phyloP scores from a whole-genome alignment of 2,888 invertebrate species.

The Nymphalis c-album region DNA sequence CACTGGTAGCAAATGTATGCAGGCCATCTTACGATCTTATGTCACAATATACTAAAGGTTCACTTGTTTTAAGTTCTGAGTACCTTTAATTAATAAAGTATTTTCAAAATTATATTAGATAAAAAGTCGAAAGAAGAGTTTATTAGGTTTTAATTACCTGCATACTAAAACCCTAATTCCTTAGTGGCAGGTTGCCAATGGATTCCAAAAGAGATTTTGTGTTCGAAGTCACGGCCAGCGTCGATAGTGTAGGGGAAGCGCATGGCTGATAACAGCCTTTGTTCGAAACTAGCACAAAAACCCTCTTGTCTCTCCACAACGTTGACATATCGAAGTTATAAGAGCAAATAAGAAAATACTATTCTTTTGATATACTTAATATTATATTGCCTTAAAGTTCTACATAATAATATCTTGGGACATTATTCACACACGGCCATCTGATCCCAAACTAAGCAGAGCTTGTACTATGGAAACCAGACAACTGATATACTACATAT shows the following conservation, averaged over 20 bases:
- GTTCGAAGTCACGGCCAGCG: slow-evolving; percentile 22
- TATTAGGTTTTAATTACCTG: slow-evolving; percentile 18
- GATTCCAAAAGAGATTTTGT: slow-evolving; percentile 27
- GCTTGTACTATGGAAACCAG: too few relatives aligned
- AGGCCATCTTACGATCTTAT: too few relatives aligned
- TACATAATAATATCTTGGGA: too few relatives aligned
- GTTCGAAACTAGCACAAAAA: slow-evolving; percentile 40
- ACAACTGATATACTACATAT: too few relatives aligned
- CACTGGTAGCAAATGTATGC: too few relatives aligned
- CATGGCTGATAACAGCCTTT: slow-evolving; percentile 31
- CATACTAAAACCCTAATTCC: slow-evolving; percentile 20
- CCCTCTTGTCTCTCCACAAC: slow-evolving; percentile 31
- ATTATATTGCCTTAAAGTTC: too few relatives aligned
- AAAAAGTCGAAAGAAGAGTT: not conserved
- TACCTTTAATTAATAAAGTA: too few relatives aligned
- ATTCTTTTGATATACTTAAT: slow-evolving; percentile 2
- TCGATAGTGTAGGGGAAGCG: slow-evolving; percentile 21
- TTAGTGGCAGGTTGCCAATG: slow-evolving; percentile 33
- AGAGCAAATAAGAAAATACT: slow-evolving; percentile 21
- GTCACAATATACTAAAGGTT: too few relatives aligned
- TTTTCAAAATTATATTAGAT: too few relatives aligned
- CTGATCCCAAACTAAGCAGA: too few relatives aligned
- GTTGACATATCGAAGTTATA: slow-evolving; percentile 26
- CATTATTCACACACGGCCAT: too few relatives aligned
- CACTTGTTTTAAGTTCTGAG: too few relatives aligned